These are phyloP conservation scores for Bombycilla garrulus DNA, from an alignment of 2,113 vertebrate genomes.

Conservation along the genomic window DNA sequence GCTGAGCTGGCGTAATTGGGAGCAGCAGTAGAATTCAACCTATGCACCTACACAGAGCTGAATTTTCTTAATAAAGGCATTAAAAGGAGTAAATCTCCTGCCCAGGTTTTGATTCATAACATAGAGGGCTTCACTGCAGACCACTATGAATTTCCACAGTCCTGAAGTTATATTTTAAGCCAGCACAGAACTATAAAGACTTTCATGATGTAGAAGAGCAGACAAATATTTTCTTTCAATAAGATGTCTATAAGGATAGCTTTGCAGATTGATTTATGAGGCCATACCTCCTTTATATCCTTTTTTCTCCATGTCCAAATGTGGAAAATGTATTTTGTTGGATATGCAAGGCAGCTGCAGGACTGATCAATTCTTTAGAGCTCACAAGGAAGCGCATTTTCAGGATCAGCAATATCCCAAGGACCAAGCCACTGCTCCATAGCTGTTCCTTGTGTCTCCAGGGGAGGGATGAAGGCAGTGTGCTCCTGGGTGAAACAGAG, in stretches of 20 bases:
- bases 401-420: background rate
- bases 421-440: background rate
- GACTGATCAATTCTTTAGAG: background rate
- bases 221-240: background rate
- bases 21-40: no score
- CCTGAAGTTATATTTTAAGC: background rate
- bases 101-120: no score
- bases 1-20: no score
- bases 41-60: no score
- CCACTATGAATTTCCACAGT: background rate
- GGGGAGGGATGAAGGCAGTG: background rate
- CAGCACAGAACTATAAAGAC: background rate
- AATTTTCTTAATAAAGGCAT: no score
- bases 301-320: background rate
- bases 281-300: background rate
- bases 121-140: background rate
- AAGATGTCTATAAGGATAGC: background rate
- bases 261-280: background rate
- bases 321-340: background rate
- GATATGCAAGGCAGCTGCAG: background rate
- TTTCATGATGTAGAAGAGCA: background rate
- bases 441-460: background rate
- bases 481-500: background rate
- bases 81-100: no score
- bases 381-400: background rate